Evolutionary conservation across 2,888 invertebrate genomes (phyloP).

Genomic region (Fragum sueziense): DNA sequence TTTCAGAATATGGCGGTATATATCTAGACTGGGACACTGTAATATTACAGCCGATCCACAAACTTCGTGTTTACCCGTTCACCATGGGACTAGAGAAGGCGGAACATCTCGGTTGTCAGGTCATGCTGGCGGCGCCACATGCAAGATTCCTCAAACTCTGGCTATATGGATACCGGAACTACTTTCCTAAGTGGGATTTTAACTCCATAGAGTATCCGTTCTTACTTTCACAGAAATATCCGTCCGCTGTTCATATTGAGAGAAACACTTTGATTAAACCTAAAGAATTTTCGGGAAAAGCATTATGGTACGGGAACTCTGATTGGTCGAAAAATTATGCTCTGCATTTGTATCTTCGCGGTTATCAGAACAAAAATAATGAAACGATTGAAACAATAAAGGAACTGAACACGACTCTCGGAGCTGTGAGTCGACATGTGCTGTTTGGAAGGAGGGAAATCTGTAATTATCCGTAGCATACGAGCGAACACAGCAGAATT

Average conservation of each 20-base stretch:
- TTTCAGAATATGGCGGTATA: conserved; percentile 52
- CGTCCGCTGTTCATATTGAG: conserved; percentile 44
- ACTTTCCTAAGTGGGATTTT: conserved; percentile 42
- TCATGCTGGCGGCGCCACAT: conserved; percentile 43
- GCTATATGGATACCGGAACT: conserved; percentile 42
- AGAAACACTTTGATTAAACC: conserved; percentile 45
- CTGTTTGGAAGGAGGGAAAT: conserved; percentile 51
- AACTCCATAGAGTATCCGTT: conserved; percentile 44
- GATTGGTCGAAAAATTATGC: conserved; percentile 56
- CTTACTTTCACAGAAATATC: conserved; percentile 32
- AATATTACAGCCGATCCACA: conserved; percentile 35
- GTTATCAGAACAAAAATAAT: conserved; percentile 24
- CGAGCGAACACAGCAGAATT: too few species aligned
- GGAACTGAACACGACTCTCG: conserved; percentile 52
- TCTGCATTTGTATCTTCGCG: conserved; percentile 50
- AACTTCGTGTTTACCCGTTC: conserved; percentile 33
- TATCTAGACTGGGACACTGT: conserved; percentile 54
- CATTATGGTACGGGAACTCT: conserved; percentile 30
- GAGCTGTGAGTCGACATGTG: conserved; percentile 51
- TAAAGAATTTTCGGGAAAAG: conserved; percentile 22
- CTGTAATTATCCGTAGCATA: too few species aligned
- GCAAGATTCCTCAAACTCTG: conserved; percentile 46
- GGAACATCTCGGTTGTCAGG: conserved; percentile 42
- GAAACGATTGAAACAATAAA: conserved; percentile 35
- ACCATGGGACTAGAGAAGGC: conserved; percentile 44